Evolutionary conservation across 2,113 vertebrate species (phyloP), one percentile per base, ranked within the genome.

Genomic region (Tachycineta bicolor): DNA sequence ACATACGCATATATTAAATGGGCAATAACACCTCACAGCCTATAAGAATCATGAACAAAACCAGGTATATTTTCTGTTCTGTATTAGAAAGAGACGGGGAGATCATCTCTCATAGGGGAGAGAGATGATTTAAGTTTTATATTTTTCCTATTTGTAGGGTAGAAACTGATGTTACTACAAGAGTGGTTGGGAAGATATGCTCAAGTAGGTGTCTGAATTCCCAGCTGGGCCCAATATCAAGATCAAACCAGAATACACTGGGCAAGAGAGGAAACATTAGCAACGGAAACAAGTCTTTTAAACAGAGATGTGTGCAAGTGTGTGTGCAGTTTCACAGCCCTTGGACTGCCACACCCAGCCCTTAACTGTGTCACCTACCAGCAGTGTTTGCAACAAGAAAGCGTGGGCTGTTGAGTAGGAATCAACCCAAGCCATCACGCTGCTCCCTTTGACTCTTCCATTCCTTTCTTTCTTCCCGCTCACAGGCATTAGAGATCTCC

Each of bases 101-200:
- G 37, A 37, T 37, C 37, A 37, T 74, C 87, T 93, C 87, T 92
- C 65, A 60, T 20, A 49, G 37, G 33, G 44, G 65, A 34, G 62
- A 87, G 94, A 91, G 75, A 74, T 64, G 34, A 91, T 76, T 95
- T 29, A 53, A 29, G 33, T 73, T 95, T 95, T 82, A 14, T 91
- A 73, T 88, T 96, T 95, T 90, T 58, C 15, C 33, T 74, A 9
- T 96, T 96, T 3, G 0, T 50, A 49, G 31, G 37, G 47, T 62
- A 67, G 73, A 90, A 93, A 74, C 41, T 1, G 2, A 49, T 62
- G 43, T 84, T 84, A 93, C 41, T 83, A 76, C 50, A 88, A 25
- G 24, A 58, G 41, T 33, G 11, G 71, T 94, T 84, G 69, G 39
- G 68, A 88, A 94, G 71, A 69, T 74, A 63, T 3, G 22, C 33